Percentiles rank a stretch among this genome's conserved stretches.
Conservation (phyloP, 2,113 vertebrate species). For the Petrocephalus microphthalmus region DNA sequence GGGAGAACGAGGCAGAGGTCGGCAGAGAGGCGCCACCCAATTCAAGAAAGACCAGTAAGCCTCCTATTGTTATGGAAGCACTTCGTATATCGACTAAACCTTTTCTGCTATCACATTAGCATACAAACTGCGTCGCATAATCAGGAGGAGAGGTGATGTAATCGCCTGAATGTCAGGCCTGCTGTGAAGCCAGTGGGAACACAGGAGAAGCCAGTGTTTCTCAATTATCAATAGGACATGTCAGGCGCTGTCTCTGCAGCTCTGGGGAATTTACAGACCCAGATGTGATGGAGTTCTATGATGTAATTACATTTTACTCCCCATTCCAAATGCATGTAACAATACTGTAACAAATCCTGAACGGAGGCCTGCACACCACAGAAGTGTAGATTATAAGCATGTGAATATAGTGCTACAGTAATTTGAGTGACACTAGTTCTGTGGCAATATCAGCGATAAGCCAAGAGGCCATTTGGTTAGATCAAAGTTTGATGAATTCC, state of each 20-base stretch:
- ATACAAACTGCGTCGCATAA: neutral
- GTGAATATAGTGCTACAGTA: neutral
- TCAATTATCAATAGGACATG: neutral
- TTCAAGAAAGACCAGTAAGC: neutral
- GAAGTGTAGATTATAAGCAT: neutral
- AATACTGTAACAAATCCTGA: neutral
- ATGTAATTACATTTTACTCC: neutral
- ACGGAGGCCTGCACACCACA: neutral
- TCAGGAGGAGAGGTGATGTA: neutral
- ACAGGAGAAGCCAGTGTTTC: neutral
- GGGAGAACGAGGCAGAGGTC: neutral
- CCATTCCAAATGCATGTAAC: neutral
- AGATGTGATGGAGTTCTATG: neutral
- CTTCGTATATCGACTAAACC: neutral
- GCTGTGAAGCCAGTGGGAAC: neutral
- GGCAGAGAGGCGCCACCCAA: neutral
- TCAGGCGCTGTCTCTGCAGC: neutral
- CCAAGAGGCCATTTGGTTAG: neutral
- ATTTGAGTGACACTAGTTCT: neutral
- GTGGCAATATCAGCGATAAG: neutral
- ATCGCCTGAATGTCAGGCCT: neutral
- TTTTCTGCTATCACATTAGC: slow-evolving; percentile 8
- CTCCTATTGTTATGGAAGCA: neutral
- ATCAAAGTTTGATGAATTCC: slow-evolving; percentile 5
- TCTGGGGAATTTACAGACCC: neutral